A percentile compares a stretch with the other conserved stretches of the same genome.
These are phyloP conservation scores for Sepioteuthis lessoniana DNA, from an alignment of 2,888 invertebrate genomes.

Conservation along the genomic window DNA sequence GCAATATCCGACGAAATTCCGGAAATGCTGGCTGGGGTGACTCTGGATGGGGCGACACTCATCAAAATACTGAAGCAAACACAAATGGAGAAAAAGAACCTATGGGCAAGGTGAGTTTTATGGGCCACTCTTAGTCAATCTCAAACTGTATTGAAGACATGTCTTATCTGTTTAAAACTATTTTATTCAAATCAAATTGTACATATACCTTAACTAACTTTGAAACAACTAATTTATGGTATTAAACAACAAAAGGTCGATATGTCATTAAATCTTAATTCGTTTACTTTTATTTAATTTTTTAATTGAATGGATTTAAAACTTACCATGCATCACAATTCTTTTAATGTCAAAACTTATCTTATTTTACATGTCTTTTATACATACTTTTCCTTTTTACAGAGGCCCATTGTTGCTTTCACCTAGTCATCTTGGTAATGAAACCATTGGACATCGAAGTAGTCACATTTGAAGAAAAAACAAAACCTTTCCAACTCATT, in stretches of 20 bases:
- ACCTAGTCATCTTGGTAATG: constrained; percentile 40
- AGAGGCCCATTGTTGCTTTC: constrained; percentile 46
- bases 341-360: not conserved
- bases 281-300: no score
- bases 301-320: no score
- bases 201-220: no score
- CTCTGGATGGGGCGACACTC: constrained; percentile 40
- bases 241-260: no score
- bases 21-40: constrained; percentile 44
- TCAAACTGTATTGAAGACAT: no score
- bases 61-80: not conserved
- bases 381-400: no score
- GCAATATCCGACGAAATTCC: constrained; percentile 40
- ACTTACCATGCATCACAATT: no score
- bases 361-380: not conserved
- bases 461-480: not conserved
- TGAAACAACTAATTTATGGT: no score
- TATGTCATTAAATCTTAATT: no score
- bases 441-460: constrained; percentile 47
- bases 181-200: no score
- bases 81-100: constrained; percentile 43
- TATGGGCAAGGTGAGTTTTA: constrained; percentile 39
- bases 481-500: constrained; percentile 45
- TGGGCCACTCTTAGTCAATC: no score
- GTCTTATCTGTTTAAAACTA: no score